Conservation (phyloP, 2,113 vertebrate genomes). For the Sialia sialis region DNA sequence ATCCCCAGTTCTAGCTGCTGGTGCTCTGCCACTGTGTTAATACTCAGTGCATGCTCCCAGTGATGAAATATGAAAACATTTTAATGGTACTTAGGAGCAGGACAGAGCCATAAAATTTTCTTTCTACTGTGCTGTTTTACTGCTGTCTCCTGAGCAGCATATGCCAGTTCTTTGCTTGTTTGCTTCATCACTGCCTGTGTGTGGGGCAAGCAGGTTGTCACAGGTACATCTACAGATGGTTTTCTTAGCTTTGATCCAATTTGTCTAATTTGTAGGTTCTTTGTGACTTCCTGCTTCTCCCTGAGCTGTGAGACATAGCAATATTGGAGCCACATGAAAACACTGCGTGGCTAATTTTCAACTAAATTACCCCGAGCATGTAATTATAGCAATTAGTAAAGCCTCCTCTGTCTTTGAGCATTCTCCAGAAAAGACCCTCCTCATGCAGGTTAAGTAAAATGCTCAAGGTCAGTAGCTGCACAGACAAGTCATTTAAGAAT, state of each 20-base stretch:
- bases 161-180: slow-evolving; percentile 51
- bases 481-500: not conserved
- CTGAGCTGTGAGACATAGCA: not conserved
- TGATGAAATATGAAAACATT: slow-evolving; percentile 20
- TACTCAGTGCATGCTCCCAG: not conserved
- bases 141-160: slow-evolving; percentile 57
- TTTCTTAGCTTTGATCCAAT: slow-evolving; percentile 2
- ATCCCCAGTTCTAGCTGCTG: not conserved
- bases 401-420: not conserved
- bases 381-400: slow-evolving; percentile 35
- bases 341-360: not conserved
- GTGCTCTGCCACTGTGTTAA: not conserved
- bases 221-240: slow-evolving; percentile 48
- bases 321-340: not conserved
- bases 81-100: slow-evolving; percentile 44
- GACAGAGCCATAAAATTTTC: not conserved
- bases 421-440: not conserved
- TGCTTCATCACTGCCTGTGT: not conserved
- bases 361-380: not conserved
- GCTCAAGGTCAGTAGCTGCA: not conserved
- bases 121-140: not conserved
- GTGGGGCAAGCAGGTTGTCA: slow-evolving; percentile 61
- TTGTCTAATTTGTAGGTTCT: slow-evolving; percentile 2
- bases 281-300: not conserved
- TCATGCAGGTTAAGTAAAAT: not conserved